A percentile compares a stretch with the other conserved stretches of the same genome.
phyloP scores from a whole-genome alignment of 2,888 invertebrate genomes.

The Dastarcus helophoroides region DNA sequence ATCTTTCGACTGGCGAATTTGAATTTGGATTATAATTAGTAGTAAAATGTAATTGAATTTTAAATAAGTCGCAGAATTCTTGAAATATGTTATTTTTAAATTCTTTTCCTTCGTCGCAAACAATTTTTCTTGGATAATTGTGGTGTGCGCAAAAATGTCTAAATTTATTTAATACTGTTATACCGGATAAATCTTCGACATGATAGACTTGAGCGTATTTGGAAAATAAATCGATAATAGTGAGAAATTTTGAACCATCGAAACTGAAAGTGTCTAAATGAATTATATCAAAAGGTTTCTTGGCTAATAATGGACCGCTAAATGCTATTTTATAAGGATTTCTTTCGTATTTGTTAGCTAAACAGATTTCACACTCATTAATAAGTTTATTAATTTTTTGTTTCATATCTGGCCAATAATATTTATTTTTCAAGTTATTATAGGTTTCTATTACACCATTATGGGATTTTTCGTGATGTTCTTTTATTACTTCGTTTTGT shows the following conservation, averaged over 20 bases:
- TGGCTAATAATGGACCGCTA: conserved; percentile 4
- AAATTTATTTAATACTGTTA: conserved; percentile 6
- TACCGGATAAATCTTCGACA: conserved; percentile 3
- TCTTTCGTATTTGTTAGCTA: conserved; percentile 9
- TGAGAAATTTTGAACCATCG: conserved; percentile 6
- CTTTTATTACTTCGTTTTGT: conserved; percentile 7
- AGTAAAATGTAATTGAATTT: conserved; percentile 9
- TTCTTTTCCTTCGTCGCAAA: too few relatives aligned
- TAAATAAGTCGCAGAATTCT: conserved; percentile 9
- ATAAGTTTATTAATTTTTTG: conserved; percentile 7
- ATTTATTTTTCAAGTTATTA: conserved; percentile 6
- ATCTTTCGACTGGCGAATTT: conserved; percentile 8
- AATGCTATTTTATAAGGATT: conserved; percentile 4
- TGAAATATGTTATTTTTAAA: conserved; percentile 6
- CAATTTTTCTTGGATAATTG: conserved; percentile 5
- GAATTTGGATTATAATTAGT: conserved; percentile 10
- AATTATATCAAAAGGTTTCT: conserved; percentile 8
- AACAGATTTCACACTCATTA: conserved; percentile 9
- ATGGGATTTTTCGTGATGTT: conserved; percentile 7
- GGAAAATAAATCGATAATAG: conserved; percentile 7
- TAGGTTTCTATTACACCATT: conserved; percentile 7
- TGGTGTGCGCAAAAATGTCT: conserved; percentile 8
- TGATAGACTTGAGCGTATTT: conserved; percentile 10
- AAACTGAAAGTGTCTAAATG: conserved; percentile 8
- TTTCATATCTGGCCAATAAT: conserved; percentile 8